phyloP scores from a whole-genome alignment of 2,888 invertebrate species.

The Mythimna pallens region DNA sequence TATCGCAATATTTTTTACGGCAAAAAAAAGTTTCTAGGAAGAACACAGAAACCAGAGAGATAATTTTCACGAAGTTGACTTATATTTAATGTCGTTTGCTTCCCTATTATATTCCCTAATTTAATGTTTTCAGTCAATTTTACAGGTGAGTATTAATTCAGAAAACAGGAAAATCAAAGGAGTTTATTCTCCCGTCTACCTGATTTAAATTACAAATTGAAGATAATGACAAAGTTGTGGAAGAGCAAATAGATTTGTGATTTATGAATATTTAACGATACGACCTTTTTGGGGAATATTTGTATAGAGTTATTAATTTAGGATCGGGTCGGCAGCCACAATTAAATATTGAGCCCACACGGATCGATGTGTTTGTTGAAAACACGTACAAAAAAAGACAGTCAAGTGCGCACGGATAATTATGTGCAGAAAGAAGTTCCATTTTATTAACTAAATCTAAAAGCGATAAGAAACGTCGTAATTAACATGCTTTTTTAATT shows the following conservation, averaged over 20 bases:
- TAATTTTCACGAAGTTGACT: background rate
- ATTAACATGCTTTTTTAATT: too few species aligned
- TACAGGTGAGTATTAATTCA: conserved; percentile 18
- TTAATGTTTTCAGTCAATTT: conserved; percentile 12
- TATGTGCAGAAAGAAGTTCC: background rate
- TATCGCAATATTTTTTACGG: background rate
- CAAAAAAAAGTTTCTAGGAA: background rate
- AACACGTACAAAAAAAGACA: background rate
- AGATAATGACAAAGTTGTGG: conserved; percentile 50
- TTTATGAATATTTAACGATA: conserved; percentile 57
- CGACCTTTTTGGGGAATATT: conserved; percentile 37
- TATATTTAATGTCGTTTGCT: background rate
- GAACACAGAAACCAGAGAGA: background rate
- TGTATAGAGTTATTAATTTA: conserved; percentile 47
- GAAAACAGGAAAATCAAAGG: conserved; percentile 24
- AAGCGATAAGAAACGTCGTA: too few species aligned
- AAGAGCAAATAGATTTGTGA: conserved; percentile 53
- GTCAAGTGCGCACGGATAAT: too few species aligned
- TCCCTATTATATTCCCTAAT: background rate
- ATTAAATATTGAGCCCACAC: conserved; percentile 52
- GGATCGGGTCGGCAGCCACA: conserved; percentile 31
- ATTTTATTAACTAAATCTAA: too few species aligned
- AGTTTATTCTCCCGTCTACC: conserved; percentile 10
- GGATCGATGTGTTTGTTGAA: conserved; percentile 23
- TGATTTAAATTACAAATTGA: conserved; percentile 61